These are phyloP conservation scores for Cyanistes caeruleus DNA, from an alignment of 2,113 vertebrate species.

Conservation along the genomic window DNA sequence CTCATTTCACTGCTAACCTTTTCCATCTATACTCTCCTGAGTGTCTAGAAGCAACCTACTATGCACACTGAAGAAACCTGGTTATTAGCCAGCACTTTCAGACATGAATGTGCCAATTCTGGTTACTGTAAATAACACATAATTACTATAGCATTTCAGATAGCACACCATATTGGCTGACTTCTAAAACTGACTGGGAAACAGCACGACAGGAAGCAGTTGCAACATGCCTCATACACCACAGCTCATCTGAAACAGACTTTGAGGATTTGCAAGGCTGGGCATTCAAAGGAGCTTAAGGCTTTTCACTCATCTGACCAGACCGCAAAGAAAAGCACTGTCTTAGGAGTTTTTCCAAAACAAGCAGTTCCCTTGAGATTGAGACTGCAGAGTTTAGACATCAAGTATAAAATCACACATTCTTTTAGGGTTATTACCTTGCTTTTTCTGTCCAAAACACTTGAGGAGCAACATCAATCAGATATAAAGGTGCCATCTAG, in stretches of 20 bases:
- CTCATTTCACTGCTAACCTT: neutral
- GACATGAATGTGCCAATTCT: conserved; percentile 50
- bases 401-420: neutral
- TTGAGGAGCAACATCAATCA: neutral
- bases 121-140: conserved; percentile 63
- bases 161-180: conserved; percentile 61
- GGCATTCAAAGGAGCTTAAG: neutral
- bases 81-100: conserved; percentile 58
- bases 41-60: neutral
- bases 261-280: neutral
- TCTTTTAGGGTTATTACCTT: neutral
- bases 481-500: neutral
- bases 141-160: conserved; percentile 59
- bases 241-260: neutral
- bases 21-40: neutral
- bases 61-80: conserved; percentile 5
- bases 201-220: conserved; percentile 46
- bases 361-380: neutral
- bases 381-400: neutral
- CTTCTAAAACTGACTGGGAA: conserved; percentile 45
- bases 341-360: neutral
- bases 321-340: neutral
- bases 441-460: neutral
- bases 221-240: conserved; percentile 18
- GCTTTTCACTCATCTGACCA: neutral